phyloP scores from a whole-genome alignment of 1,140 invertebrate genomes.

The Aphelinus atriplicis region DNA sequence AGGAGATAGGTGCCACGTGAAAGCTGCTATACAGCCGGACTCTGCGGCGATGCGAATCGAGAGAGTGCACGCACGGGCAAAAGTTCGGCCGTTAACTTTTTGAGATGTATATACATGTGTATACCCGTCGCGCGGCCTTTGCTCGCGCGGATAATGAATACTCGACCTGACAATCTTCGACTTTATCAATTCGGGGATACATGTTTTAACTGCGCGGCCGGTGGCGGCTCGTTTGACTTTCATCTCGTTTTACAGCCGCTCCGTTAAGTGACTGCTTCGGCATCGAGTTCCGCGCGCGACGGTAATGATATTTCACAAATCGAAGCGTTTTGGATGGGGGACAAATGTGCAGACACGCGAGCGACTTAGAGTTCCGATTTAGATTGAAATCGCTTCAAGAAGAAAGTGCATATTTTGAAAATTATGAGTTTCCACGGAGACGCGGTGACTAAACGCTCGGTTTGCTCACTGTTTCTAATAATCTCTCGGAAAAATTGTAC shows the following conservation, averaged over 20 bases:
- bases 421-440: no score
- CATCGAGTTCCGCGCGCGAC: no score
- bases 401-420: no score
- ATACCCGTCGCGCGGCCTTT: background rate
- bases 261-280: background rate
- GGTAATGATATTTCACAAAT: background rate
- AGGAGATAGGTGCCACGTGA: constrained; percentile 20
- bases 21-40: constrained; percentile 1
- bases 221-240: constrained; percentile 2
- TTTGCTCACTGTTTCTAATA: no score
- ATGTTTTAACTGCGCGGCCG: background rate
- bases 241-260: background rate
- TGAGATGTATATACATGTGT: background rate
- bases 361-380: no score
- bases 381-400: no score
- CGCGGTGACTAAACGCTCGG: no score
- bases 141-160: background rate
- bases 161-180: background rate
- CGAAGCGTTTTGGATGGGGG: no score
- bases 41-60: background rate
- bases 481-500: no score
- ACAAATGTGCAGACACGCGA: no score
- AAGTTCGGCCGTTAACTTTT: constrained; percentile 1
- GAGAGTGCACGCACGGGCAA: background rate
- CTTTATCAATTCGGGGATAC: constrained; percentile 9